phyloP scores from a whole-genome alignment of 2,888 invertebrate genomes.

The Junonia oenone region DNA sequence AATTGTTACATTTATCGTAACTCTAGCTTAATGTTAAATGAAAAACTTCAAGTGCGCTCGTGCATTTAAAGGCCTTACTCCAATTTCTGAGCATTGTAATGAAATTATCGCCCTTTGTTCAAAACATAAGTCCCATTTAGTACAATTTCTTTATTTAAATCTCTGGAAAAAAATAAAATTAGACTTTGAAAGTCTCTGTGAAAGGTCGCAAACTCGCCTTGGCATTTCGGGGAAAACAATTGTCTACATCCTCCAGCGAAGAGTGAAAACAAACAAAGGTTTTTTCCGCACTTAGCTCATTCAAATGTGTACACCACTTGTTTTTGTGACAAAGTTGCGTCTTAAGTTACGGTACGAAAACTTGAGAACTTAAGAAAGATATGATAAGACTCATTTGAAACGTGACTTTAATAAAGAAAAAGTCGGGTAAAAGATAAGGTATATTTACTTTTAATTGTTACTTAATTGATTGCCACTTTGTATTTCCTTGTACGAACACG shows the following conservation, averaged over 20 bases:
- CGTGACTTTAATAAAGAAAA: no score
- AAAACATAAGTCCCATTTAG: neutral
- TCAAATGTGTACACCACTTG: neutral
- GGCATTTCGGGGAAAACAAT: constrained; percentile 27
- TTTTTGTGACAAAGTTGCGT: neutral
- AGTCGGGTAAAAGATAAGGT: no score
- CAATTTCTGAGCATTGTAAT: constrained; percentile 1
- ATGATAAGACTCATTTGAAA: no score
- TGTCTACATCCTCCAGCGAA: constrained; percentile 1
- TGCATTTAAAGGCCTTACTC: neutral
- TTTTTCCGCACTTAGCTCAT: constrained; percentile 8
- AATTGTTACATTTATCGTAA: neutral
- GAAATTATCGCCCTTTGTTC: constrained; percentile 5
- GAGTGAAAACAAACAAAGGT: constrained; percentile 7
- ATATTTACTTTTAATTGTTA: no score
- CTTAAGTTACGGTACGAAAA: no score
- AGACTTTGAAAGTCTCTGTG: constrained; percentile 12
- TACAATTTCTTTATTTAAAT: constrained; percentile 4
- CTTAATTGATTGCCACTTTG: no score
- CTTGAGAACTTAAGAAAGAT: constrained; percentile 8
- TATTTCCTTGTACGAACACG: no score
- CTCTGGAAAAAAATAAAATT: constrained; percentile 9
- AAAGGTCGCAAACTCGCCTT: constrained; percentile 25
- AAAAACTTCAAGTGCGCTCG: neutral
- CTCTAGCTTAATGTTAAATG: neutral